These are phyloP conservation scores for Rotaria macrura DNA, from an alignment of 2,888 invertebrate species.

Conservation along the genomic window DNA sequence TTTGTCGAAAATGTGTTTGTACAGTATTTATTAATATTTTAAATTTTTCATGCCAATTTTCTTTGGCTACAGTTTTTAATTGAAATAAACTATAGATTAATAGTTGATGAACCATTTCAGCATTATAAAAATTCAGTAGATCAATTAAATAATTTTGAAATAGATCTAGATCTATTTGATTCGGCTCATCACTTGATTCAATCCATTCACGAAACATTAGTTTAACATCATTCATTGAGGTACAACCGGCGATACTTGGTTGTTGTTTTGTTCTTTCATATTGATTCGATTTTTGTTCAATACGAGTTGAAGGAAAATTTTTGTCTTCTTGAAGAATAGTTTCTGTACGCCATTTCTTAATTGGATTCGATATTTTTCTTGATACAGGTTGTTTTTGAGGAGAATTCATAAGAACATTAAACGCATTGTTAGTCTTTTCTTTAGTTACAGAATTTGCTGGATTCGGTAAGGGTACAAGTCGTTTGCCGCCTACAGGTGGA, in stretches of 20 bases:
- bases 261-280: background rate
- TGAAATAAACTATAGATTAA: background rate
- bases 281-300: background rate
- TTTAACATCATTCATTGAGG: constrained; percentile 1
- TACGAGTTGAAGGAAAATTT: no score
- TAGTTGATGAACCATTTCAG: background rate
- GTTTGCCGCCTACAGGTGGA: background rate
- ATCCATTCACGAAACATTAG: constrained; percentile 6
- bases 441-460: background rate
- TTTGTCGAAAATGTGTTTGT: background rate
- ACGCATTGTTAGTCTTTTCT: constrained; percentile 4
- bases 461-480: background rate
- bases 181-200: background rate
- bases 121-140: background rate
- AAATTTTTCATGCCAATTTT: background rate
- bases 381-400: background rate
- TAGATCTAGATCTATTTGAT: background rate
- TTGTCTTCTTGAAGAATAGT: background rate
- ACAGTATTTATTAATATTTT: background rate
- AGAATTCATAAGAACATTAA: background rate
- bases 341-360: constrained; percentile 1
- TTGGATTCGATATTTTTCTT: background rate
- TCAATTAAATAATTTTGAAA: background rate
- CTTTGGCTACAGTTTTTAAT: background rate
- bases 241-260: background rate